Evolutionary conservation across 2,797 vertebrate genomes (phyloP), one percentile per base, ranked within the genome.

Genomic region (Ficedula albicollis): DNA sequence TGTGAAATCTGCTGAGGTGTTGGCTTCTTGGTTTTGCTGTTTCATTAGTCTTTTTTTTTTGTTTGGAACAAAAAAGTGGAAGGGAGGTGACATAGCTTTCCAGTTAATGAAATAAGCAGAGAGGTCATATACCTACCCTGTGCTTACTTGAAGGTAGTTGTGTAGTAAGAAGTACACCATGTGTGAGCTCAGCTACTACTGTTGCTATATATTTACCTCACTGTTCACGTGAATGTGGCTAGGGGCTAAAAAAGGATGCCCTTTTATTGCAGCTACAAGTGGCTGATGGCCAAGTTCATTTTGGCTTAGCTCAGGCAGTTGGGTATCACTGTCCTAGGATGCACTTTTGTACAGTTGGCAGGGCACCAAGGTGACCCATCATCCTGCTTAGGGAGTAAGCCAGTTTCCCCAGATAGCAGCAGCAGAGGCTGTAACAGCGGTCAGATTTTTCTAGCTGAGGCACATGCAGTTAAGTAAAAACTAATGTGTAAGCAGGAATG

Each of bases 211-310:
- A 10, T 56, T 48, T 41, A 66, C 26, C 22, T 43, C 15, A 18
- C 23, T 11, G 16, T 7, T 17, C 2, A 3, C 1, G 3, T 5
- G 22, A 9, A 2, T 1, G 22, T 21, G 22, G 30, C 27, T 3
- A 8, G 23, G 22, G 43, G 39, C 44, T 68, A 78, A 59, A 48
- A 39, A 6, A 27, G 27, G 76, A 26, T 32, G 46, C 17, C 3
- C 0, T 41, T n/a, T 39, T 34, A 15, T 15, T 60, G 87, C 56
- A 66, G 82, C 84, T 38, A 3, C 27, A 70, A 36, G 30, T 16
- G 30, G 46, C 44, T 75, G 62, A 56, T 88, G 79, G 38, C 59
- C 1, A 22, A 54, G 36, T 73, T 76, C 11, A 44, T 66, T 38
- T 30, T 44, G 70, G 80, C 77, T 84, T 58, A 23, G 69, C 39